Evolutionary conservation across 2,888 invertebrate species (phyloP), one percentile per base, ranked within the genome.

Genomic region (Homarus gammarus): DNA sequence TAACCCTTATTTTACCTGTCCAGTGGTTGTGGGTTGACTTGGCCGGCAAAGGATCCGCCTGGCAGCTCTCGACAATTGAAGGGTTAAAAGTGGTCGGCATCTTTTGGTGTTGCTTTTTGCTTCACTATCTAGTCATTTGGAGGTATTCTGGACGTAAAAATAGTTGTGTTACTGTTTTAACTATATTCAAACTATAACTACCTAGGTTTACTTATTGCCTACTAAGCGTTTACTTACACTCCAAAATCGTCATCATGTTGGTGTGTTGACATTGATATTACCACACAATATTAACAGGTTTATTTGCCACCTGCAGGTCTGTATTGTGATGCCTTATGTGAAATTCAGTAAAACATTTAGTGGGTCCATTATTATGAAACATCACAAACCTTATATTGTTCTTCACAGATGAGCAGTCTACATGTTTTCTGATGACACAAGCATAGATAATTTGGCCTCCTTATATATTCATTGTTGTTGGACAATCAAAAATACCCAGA

Each of bases 401-500:
- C 27, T 27, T 64, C 27, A 64, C 8, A n/a, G 27, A 8, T 64
- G 27, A 64, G 64, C 31, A 2, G 44, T 1, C 31, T 44, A n/a
- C 38, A 31, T 31, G 44, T 44, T 75, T 27, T 27, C 75, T 75
- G 44, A 40, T 75, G 22, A 44, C 75, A 75, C 75, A 75, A 44
- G 40, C 27, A 49, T 31, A 81, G 64, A 64, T 40, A 61, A 81
- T 64, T 64, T 38, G 64, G 64, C 73, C 84, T 51, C n/a, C 22
- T 33, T 84, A 44, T 79, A 38, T 79, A 51, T 27, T 27, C 72
- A 75, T 51, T 83, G 49, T 72, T 82, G 83, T 56, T 75, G 83
- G 87, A 88, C 87, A 88, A 88, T 88, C 87, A 88, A 88, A 83
- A 87, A 64, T 49, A 83, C 75, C 75, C 64, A 49, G 36, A 82